Percentiles rank a stretch among this genome's conserved stretches.
phyloP scores from a whole-genome alignment of 1,140 invertebrate species.

The Tenebrio molitor region DNA sequence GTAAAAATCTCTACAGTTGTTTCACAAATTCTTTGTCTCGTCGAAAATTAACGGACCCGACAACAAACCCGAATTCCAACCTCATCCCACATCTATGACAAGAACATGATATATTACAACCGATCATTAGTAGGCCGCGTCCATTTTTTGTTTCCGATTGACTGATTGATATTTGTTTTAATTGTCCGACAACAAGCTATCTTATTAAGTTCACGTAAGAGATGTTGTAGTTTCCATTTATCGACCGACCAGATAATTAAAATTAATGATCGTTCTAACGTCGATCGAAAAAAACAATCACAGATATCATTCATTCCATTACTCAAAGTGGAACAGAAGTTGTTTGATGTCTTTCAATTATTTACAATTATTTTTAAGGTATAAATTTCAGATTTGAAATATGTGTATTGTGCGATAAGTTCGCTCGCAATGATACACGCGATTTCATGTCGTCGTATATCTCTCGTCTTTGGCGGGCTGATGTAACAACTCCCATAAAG shows the following conservation, averaged over 20 bases:
- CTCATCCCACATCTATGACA: not conserved
- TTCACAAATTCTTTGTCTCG: not conserved
- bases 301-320: not conserved
- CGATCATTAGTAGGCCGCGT: not conserved
- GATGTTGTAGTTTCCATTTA: not conserved
- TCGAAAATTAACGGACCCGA: not conserved
- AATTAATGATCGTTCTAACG: not conserved
- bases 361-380: not conserved
- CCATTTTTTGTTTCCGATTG: not conserved
- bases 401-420: conserved; percentile 16
- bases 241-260: not conserved
- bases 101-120: not conserved
- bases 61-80: not conserved
- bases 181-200: not conserved
- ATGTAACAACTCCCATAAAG: conserved; percentile 41
- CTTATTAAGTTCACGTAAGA: not conserved
- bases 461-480: conserved; percentile 42
- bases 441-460: conserved; percentile 44
- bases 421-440: conserved; percentile 36
- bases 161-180: not conserved
- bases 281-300: not conserved
- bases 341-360: not conserved
- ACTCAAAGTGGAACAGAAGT: not conserved
- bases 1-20: no score
- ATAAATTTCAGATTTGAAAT: not conserved